These are phyloP conservation scores for Folsomia manolachei DNA, from an alignment of 2,888 invertebrate genomes.

Conservation along the genomic window DNA sequence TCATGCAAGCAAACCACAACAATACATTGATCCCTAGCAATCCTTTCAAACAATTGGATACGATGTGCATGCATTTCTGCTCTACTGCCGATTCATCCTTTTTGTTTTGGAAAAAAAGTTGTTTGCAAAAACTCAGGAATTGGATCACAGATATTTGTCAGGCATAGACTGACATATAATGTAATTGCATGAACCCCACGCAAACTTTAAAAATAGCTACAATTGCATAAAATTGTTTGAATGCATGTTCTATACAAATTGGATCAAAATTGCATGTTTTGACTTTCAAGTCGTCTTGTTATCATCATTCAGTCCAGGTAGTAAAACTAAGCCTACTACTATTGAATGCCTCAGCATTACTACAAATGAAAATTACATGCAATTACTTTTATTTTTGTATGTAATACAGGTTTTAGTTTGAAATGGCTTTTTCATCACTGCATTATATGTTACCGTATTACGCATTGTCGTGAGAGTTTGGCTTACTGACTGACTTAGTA, in stretches of 20 bases:
- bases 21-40: not conserved
- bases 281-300: not conserved
- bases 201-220: not conserved
- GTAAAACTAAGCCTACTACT: not conserved
- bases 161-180: too few species aligned
- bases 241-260: too few species aligned
- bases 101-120: not conserved
- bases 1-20: not conserved
- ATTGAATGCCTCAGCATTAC: not conserved
- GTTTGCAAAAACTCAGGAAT: not conserved
- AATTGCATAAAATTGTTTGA: too few species aligned
- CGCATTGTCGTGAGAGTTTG: not conserved
- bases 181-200: not conserved
- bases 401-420: too few species aligned
- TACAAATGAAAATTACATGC: not conserved
- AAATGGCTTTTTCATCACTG: not conserved
- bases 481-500: not conserved
- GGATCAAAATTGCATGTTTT: not conserved
- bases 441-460: not conserved
- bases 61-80: not conserved
- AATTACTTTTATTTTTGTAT: not conserved
- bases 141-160: too few species aligned
- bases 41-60: not conserved
- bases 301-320: not conserved
- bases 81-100: not conserved